These are phyloP conservation scores for Channa maculata DNA, from an alignment of 2,113 vertebrate species.

Conservation along the genomic window DNA sequence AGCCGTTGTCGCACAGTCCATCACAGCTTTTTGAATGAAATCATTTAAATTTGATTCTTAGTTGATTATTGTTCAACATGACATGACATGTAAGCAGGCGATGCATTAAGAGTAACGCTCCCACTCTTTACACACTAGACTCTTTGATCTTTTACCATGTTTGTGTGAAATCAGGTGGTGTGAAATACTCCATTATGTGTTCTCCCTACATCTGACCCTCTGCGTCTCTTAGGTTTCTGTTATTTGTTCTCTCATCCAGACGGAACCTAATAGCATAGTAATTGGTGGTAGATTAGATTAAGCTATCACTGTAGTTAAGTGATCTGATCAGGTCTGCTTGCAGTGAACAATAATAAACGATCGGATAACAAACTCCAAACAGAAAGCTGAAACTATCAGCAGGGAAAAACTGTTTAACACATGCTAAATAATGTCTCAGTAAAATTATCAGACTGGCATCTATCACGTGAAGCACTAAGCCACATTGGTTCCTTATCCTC, in stretches of 20 bases:
- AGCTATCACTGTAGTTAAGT: constrained; percentile 39
- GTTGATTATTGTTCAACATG: constrained; percentile 2
- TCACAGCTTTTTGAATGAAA: neutral
- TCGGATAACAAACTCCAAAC: constrained; percentile 16
- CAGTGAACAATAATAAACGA: constrained; percentile 24
- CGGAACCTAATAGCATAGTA: constrained; percentile 33
- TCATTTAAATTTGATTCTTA: constrained; percentile 15
- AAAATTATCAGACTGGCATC: constrained; percentile 35
- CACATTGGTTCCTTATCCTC: constrained; percentile 19
- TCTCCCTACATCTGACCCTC: constrained; percentile 25
- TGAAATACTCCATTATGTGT: constrained; percentile 31
- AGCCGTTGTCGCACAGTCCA: neutral
- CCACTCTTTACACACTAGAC: neutral
- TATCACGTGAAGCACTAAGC: constrained; percentile 42
- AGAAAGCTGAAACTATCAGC: neutral
- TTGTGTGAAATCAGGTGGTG: constrained; percentile 38
- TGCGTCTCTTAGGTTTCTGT: neutral
- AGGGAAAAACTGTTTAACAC: neutral
- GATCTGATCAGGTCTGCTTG: constrained; percentile 34
- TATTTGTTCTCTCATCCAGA: constrained; percentile 38
- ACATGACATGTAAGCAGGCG: constrained; percentile 15
- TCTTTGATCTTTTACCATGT: neutral
- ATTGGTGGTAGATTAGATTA: constrained; percentile 60
- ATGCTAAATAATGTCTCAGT: constrained; percentile 4
- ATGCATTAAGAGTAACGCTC: neutral